Evolutionary conservation across 1,140 invertebrate species (phyloP), one percentile per base, ranked within the genome.

Genomic region (Odontomachus brunneus): DNA sequence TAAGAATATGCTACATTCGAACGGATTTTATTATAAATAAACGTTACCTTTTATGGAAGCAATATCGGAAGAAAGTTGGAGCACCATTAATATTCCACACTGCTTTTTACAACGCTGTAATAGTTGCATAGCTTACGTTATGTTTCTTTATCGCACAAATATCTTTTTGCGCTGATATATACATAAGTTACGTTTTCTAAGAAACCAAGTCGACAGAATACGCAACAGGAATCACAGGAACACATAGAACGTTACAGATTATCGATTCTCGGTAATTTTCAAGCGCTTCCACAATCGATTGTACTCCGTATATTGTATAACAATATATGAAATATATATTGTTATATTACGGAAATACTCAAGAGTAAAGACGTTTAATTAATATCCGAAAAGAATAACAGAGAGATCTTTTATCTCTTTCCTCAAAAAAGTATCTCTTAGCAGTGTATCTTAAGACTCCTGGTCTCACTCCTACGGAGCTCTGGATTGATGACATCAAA

Each of bases 61-160:
- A 75, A 33, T 65, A 22, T 33, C 22, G 63, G 33, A 75, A 38
- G 33, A 74, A 75, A 62, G 38, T 53, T n/a, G 49, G 44, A 76
- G 73, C 60, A 66, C 73, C 72, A 75, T 75, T 75, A 75, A 63
- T 75, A 63, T 75, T 63, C 57, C n/a, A 49, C 38, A 63, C 24
- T 62, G 26, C 26, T 75, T 75, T 75, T 63, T 75, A 75, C 72
- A 75, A 63, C 33, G 17, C n/a, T 63, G 48, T 63, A 60, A 29
- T 44, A 48, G 12, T 74, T 44, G 9, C 9, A 48, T 49, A 14
- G 24, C 44, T 62, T 38, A 76, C 60, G 17, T 65, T 38, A 51
- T 44, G 9, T 44, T 44, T 65, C 33, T 66, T 76, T 76, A 76
- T 5, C 19, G 9, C 29, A 26, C 33, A 49, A 63, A 38, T 75